Base-by-base conservation (phyloP, 30 jellyfish, hydroid and myxozoan species). In the Turritopsis dohrnii region DNA sequence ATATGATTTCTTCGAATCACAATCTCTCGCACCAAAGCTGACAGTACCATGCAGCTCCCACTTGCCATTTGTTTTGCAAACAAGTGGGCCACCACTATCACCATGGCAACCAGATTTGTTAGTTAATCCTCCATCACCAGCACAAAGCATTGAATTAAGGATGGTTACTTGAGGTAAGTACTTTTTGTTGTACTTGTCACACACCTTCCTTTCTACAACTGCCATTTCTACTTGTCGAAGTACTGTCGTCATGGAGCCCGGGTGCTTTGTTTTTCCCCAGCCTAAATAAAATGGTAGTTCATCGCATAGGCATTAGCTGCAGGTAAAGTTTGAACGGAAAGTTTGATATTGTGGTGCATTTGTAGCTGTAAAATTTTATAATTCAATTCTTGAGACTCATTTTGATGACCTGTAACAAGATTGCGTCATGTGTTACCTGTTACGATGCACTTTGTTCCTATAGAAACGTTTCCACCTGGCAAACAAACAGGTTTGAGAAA, bases 81-180 rank as follows among this genome's bases (percentile, higher is more conserved):
- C 85, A 53, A 66, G 73, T 25, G 89, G 89, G 24, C 89, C 89
- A 66, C 89, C 89, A 41, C 89, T 83, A 31, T 83, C 89, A 83
- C 89, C 89, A 23, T 83, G 89, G 23, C 89, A 83, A 83, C 89
- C 75, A 7, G 89, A 29, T 18, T 29, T 79, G 9, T 30, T 52
- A 69, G 73, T 83, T 1, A 53, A 29, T 7, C 89, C 89, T 21
- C 89, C 89, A 17, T 79, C 85, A 26, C 89, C 89, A 28, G 75
- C 89, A 76, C 89, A 83, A 7, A 83, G 31, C 89, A 83, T 83
- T 54, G 54, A 18, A 16, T 69, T 28, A n/a, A n/a, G n/a, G 30
- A 82, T 83, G 83, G 69, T 54, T 52, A 13, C 9, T 26, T 5
- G 5, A 1, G 77, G 77, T 69, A 69, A 16, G 13, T 1, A 26